These are phyloP conservation scores for Otolemur crassicaudatus DNA, from an alignment of 2,797 vertebrate genomes.

Conservation along the genomic window DNA sequence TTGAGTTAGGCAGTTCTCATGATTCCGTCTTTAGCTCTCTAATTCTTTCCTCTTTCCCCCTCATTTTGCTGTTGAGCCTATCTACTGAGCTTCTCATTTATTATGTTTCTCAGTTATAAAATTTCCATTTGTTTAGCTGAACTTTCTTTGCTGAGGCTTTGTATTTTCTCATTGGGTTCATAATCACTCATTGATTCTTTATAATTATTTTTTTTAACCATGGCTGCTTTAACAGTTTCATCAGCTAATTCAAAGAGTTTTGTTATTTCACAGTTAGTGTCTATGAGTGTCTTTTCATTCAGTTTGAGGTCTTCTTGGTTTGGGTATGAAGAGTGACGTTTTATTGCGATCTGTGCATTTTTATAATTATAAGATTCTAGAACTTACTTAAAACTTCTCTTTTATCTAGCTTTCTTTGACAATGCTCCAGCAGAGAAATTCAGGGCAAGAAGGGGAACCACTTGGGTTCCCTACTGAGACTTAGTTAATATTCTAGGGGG, in stretches of 20 bases:
- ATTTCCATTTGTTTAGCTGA: not conserved
- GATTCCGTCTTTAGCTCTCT: not conserved
- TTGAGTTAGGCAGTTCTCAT: not conserved
- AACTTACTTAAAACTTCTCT: not conserved
- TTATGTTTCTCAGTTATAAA: not conserved
- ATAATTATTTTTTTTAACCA: rapidly evolving
- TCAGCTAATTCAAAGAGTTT: not conserved
- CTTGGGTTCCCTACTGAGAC: not conserved
- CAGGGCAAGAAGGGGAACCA: too few relatives aligned
- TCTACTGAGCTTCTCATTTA: not conserved
- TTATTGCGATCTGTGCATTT: not conserved
- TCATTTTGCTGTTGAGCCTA: not conserved
- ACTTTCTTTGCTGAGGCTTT: not conserved
- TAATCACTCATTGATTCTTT: not conserved
- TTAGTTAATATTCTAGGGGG: not conserved
- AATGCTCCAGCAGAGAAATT: too few relatives aligned
- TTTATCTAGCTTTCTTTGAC: not conserved
- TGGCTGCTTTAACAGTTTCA: not conserved
- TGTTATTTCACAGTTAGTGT: not conserved
- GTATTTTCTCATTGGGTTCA: not conserved
- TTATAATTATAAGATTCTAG: not conserved
- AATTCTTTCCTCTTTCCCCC: not conserved
- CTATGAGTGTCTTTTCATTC: not conserved
- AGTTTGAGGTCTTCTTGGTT: not conserved
- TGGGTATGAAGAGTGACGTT: not conserved